Evolutionary conservation across 2,888 invertebrate genomes (phyloP), one percentile per base, ranked within the genome.

Genomic region (Barypeithes pellucidus): DNA sequence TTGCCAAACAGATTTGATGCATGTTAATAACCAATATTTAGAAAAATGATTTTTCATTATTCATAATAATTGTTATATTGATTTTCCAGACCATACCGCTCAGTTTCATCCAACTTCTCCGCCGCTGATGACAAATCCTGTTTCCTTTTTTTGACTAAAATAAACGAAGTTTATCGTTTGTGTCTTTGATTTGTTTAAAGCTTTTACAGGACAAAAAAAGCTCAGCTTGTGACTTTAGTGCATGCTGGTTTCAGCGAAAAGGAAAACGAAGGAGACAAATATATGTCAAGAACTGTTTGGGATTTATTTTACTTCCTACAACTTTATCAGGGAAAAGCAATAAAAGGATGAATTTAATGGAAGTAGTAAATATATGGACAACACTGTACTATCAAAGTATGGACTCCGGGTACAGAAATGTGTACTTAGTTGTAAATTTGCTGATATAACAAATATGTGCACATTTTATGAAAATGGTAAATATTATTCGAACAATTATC

Each of bases 121-220:
- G 54, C 62, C 52, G 54, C 65, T 63, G 59, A 33, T 9, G 47
- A 16, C 22, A 36, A 39, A 43, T 65, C 43, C 33, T 11, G 60
- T 52, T 39, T 39, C 41, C 41, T 29, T 71, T 50, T 22, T 47
- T 66, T 72, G 50, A 67, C 66, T 66, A 61, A 61, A 72, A 72
- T 60, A 66, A 72, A 67, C 61, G 72, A 67, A 61, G 45, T 71
- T 66, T 71, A 71, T 65, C 60, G 71, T 72, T 67, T 52, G 61
- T 67, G 41, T 72, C 72, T 67, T 61, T 61, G 72, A 72, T 72
- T 72, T 67, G 52, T 52, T 43, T 60, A 54, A 66, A 54, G 61
- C 67, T 50, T 67, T 67, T n/a, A 60, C 39, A 61, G 67, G 39
- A 67, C 61, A 72, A 66, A 72, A n/a, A 71, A 72, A 47, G 72